These are phyloP conservation scores for Pedionomus torquatus DNA, from an alignment of 2,113 vertebrate species.

Conservation along the genomic window DNA sequence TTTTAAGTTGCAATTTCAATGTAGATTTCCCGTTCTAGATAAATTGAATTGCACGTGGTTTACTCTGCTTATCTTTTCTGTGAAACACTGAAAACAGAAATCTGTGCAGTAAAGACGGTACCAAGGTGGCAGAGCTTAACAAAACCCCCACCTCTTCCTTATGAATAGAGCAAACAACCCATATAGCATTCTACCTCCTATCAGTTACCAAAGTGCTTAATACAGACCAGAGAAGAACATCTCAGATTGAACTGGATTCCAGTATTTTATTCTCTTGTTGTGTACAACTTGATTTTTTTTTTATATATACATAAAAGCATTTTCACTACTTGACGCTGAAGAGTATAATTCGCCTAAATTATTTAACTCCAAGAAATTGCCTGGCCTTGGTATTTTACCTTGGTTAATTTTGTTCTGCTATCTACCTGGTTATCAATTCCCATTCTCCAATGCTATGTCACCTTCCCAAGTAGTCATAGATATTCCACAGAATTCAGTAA, in stretches of 20 bases:
- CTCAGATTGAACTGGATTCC: not conserved
- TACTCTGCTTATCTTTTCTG: not conserved
- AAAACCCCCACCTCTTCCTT: not conserved
- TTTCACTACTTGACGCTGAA: not conserved
- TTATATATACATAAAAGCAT: not conserved
- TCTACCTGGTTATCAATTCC: not conserved
- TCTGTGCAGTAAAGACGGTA: not conserved
- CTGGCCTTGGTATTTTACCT: not conserved
- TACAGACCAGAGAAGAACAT: not conserved
- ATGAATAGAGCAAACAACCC: not conserved
- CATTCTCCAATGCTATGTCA: not conserved
- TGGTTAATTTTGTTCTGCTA: not conserved
- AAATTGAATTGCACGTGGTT: not conserved
- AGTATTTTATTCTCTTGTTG: not conserved
- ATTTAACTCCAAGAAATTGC: not conserved
- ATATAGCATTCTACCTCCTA: fast-evolving
- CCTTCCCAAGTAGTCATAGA: not conserved
- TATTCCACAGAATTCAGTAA: not conserved
- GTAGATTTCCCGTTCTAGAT: not conserved
- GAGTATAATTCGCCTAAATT: not conserved
- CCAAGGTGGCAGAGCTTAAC: not conserved
- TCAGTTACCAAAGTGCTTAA: not conserved
- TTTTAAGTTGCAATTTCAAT: not conserved
- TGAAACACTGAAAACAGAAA: not conserved
- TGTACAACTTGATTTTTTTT: not conserved